These are phyloP conservation scores for Lepidocolaptes lacrymiger DNA, from an alignment of 2,797 vertebrate genomes.

Conservation along the genomic window DNA sequence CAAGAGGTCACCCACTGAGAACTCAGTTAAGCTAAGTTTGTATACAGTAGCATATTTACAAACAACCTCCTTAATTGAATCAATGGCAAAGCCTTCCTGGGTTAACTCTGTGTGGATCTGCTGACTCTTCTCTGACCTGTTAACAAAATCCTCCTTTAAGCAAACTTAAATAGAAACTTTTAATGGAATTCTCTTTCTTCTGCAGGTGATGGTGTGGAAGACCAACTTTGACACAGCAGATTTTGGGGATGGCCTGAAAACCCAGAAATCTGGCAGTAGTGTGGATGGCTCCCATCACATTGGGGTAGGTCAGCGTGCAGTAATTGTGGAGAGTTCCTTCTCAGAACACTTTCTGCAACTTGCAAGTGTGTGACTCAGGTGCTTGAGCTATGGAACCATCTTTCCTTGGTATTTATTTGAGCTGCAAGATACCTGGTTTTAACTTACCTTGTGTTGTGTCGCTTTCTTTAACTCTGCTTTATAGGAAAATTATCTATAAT, in stretches of 20 bases:
- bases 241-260: constrained; percentile 70
- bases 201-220: constrained; percentile 96
- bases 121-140: not conserved
- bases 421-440: not conserved
- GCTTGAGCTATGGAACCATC: not conserved
- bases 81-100: not conserved
- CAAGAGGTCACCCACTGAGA: not conserved
- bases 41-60: not conserved
- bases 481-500: not conserved
- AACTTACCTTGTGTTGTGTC: not conserved
- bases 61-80: not conserved
- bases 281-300: constrained; percentile 17
- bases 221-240: constrained; percentile 86
- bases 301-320: constrained; percentile 44
- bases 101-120: not conserved
- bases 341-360: not conserved
- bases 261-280: constrained; percentile 52
- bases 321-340: not conserved
- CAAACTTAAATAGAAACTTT: not conserved
- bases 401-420: not conserved
- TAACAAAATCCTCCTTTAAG: not conserved
- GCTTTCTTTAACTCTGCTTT: not conserved
- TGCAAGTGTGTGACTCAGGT: not conserved
- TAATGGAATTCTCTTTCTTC: not conserved
- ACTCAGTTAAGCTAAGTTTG: not conserved